Percentiles rank a stretch among this genome's conserved stretches.
These are phyloP conservation scores for Siniperca knerii DNA, from an alignment of 2,113 vertebrate genomes.

Conservation along the genomic window DNA sequence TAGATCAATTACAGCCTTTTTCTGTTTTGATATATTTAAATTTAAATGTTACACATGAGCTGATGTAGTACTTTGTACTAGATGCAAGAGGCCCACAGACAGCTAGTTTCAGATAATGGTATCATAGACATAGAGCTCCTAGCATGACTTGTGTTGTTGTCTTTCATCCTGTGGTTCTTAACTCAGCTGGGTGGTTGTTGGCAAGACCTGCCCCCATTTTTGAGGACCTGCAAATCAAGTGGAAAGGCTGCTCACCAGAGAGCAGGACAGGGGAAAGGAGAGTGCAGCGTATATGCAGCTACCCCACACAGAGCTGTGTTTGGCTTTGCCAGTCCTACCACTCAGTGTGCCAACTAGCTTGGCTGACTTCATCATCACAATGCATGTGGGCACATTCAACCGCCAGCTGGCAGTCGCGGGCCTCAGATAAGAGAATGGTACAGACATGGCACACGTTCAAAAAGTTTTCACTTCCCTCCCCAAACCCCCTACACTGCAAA, in stretches of 20 bases:
- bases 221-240: slow-evolving; percentile 36
- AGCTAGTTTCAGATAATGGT: background rate
- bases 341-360: slow-evolving; percentile 81
- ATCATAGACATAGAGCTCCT: slow-evolving; percentile 17
- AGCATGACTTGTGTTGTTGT: slow-evolving; percentile 8
- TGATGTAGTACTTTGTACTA: background rate
- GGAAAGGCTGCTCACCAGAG: slow-evolving; percentile 29
- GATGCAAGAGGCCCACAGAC: background rate
- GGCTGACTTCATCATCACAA: slow-evolving; percentile 83
- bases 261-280: slow-evolving; percentile 29
- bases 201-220: background rate
- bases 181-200: slow-evolving; percentile 18
- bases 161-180: slow-evolving; percentile 16
- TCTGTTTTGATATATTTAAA: background rate
- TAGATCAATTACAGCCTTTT: background rate
- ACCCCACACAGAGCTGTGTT: slow-evolving; percentile 74
- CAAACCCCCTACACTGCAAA: slow-evolving; percentile 86
- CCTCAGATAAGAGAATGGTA: slow-evolving; percentile 88
- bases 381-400: slow-evolving; percentile 85
- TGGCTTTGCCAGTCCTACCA: slow-evolving; percentile 77
- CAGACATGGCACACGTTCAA: slow-evolving; percentile 89
- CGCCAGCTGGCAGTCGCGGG: slow-evolving; percentile 90
- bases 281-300: slow-evolving; percentile 58
- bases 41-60: background rate
- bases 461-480: slow-evolving; percentile 89